Evolutionary conservation across 2,888 invertebrate species (phyloP), one percentile per base, ranked within the genome.

Genomic region (Apodemia mormo): DNA sequence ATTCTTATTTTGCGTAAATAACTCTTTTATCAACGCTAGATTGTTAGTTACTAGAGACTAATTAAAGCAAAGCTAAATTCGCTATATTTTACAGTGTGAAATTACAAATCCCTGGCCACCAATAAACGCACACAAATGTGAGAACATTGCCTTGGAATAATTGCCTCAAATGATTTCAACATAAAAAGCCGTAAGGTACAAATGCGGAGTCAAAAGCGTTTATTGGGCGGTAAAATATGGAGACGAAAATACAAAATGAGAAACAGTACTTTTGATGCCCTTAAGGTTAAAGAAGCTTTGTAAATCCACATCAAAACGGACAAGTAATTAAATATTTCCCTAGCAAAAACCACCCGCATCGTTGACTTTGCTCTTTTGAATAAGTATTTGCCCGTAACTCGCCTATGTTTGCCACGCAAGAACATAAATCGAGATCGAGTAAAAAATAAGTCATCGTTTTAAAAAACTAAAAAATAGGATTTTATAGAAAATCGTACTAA

Each of bases 261-360:
- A 66, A 68, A 52, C 67, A 70, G 69, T 65, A 66, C 67, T 54
- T 69, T 69, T 66, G 69, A 67, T 64, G 61, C 76, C 75, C 76
- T 67, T 40, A 74, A 76, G 76, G 76, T 77, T 73, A 74, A 75
- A 76, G 73, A 72, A 75, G 76, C 76, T 79, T 80, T 78, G 79
- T 79, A 75, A 75, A 76, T 75, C 74, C 73, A 78, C 73, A 76
- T 75, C 73, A 71, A 73, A 74, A 73, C 70, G 70, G 58, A 66
- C 66, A 70, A 71, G 66, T 67, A 61, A 69, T 80, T 80, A 82
- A 83, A 83, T 81, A 81, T 81, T 82, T 80, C 75, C 75, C 74
- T 70, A 75, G 76, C 77, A 77, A 78, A 82, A 79, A 78, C 76
- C 75, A 72, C 75, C 73, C 71, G 68, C 72, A 76, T 67, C n/a